Base-by-base conservation (phyloP, 2,797 vertebrate species). In the Gallinago nigripennis region DNA sequence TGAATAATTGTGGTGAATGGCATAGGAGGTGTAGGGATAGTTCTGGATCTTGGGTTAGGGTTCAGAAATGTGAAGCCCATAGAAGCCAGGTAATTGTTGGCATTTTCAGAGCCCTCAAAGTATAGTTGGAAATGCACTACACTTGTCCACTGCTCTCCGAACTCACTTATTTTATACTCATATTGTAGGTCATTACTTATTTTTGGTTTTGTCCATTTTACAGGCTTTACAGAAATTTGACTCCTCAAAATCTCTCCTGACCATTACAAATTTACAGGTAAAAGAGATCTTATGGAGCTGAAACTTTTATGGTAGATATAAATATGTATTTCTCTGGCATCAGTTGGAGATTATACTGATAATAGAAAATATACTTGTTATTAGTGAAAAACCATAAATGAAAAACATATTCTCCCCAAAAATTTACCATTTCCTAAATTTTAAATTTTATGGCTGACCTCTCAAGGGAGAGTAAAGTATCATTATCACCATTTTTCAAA, bases 181-280 rank as follows among this genome's bases (percentile, higher is more conserved):
- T 51, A 35, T 54, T 60, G 31, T 78, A 76, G 57, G 17, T 60
- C 8, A 27, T 82, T 28, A 24, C 16, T 86, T 58, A 51, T 79
- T 61, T 90, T 95, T 68, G 15, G 12, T 46, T 90, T 96, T 96
- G 48, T 37, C 69, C 16, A 85, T 66, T 95, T 96, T 91, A 72
- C 92, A 98, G 98, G 5, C 23, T 35, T 78, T 84, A 86, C 89
- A 91, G 35, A 92, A 92, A 82, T 98, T 98, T 93, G 96, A 98
- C 78, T 94, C 97, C 37, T 97, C 97, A 88, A 85, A 96, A 72
- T 80, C 96, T 85, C 96, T 98, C 53, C 60, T 87, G 72, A 90
- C 50, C 82, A 88, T 85, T 95, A 97, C 97, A 95, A 98, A 98
- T 88, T 79, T 98, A n/a, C 95, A 98, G 98, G 98, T 98, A 98